Percentiles rank a stretch among this genome's conserved stretches.
Conservation (phyloP, 2,797 vertebrate genomes). For the Danio aesculapii region DNA sequence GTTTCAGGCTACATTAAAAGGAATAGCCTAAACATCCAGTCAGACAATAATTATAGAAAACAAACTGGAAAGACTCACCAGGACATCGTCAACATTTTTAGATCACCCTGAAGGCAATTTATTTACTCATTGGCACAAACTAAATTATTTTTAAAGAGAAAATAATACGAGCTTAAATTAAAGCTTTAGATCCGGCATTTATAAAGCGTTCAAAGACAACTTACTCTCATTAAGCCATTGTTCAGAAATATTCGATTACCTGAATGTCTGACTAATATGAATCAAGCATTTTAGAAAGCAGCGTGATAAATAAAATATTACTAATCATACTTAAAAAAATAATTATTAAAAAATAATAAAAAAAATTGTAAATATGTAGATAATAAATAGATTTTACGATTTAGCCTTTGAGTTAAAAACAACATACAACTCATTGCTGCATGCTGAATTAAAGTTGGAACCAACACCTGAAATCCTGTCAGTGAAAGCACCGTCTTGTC, state of each 20-base stretch:
- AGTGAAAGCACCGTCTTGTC: slow-evolving; percentile 64
- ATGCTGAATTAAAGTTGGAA: neutral
- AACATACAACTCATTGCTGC: neutral
- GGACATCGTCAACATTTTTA: neutral
- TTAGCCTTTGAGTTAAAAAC: neutral
- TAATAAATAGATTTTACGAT: neutral
- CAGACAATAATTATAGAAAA: neutral
- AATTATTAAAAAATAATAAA: neutral
- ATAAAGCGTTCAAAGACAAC: neutral
- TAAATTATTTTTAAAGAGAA: neutral
- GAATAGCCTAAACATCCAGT: neutral
- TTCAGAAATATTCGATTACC: neutral
- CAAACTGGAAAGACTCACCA: too few relatives aligned
- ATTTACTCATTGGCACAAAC: neutral
- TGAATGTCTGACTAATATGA: neutral
- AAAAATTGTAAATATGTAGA: neutral
- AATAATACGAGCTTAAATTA: neutral
- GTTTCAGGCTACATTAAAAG: neutral
- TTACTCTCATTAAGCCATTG: neutral
- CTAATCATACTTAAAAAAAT: neutral
- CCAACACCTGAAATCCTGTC: slow-evolving; percentile 9
- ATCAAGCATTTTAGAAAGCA: neutral
- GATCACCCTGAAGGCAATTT: too few relatives aligned
- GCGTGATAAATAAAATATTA: neutral
- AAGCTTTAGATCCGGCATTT: neutral